Percentiles rank a stretch among this genome's conserved stretches.
These are phyloP conservation scores for Monomorium pharaonis DNA, from an alignment of 1,140 invertebrate genomes.

Conservation along the genomic window DNA sequence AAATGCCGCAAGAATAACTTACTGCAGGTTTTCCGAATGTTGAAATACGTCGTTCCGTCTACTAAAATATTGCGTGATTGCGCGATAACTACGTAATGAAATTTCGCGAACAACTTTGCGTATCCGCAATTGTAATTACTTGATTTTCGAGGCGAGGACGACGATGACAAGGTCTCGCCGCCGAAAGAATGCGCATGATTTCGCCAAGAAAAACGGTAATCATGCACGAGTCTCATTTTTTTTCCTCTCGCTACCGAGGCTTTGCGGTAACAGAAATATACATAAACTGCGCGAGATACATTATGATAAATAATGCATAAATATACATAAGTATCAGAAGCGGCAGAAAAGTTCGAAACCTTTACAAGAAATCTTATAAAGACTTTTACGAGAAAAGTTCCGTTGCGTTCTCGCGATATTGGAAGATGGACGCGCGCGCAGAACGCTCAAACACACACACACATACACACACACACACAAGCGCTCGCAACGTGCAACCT, in stretches of 20 bases:
- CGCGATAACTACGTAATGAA: constrained; percentile 20
- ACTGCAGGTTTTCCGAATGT: neutral
- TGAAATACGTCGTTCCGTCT: neutral
- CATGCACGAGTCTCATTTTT: neutral
- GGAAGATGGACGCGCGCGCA: constrained; percentile 6
- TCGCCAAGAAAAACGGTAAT: constrained; percentile 32
- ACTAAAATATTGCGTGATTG: neutral
- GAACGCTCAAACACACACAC: neutral
- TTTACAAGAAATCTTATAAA: constrained; percentile 54
- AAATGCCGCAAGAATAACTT: neutral
- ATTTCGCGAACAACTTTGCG: constrained; percentile 17
- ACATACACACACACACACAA: neutral
- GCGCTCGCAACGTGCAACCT: too few relatives aligned
- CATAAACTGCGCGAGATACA: constrained; percentile 56
- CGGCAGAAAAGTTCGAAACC: constrained; percentile 47
- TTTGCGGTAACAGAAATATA: constrained; percentile 56
- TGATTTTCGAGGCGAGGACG: constrained; percentile 13
- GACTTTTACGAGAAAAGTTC: constrained; percentile 61
- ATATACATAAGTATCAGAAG: constrained; percentile 58
- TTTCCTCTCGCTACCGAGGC: constrained; percentile 21
- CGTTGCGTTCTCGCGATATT: constrained; percentile 47
- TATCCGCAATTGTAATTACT: constrained; percentile 33
- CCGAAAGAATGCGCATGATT: constrained; percentile 11
- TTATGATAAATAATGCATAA: constrained; percentile 61
- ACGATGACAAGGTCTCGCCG: constrained; percentile 7